Conservation (phyloP, 64 coral and sea anemone species). For the Actinia tenebrosa region DNA sequence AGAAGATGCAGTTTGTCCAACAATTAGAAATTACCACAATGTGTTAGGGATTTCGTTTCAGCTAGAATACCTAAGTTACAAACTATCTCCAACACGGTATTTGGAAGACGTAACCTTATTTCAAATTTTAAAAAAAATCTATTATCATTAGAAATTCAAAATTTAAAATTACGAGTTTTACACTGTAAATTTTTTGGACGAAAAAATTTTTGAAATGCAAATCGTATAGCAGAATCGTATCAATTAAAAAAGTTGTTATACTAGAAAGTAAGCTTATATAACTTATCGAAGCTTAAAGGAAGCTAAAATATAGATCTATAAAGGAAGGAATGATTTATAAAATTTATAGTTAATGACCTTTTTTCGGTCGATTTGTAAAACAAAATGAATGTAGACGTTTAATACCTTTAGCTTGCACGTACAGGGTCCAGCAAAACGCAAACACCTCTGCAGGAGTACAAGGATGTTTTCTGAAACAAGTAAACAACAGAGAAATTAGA, state of each 20-base stretch:
- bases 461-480: constrained; percentile 71
- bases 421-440: constrained; percentile 96
- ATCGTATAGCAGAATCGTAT: too few relatives aligned
- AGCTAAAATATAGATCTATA: too few relatives aligned
- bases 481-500: constrained; percentile 48
- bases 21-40: neutral
- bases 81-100: neutral
- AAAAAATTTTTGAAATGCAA: too few relatives aligned
- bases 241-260: too few relatives aligned
- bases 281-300: too few relatives aligned
- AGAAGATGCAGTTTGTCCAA: too few relatives aligned
- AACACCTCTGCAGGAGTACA: constrained; percentile 85
- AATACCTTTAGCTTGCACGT: constrained; percentile 93
- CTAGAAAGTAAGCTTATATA: too few relatives aligned
- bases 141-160: neutral
- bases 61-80: neutral
- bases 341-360: constrained; percentile 6
- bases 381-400: neutral
- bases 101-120: neutral
- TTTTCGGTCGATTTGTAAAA: neutral
- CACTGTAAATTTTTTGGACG: too few relatives aligned
- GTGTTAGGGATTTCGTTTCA: too few relatives aligned
- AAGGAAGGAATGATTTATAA: neutral
- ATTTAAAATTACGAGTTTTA: too few relatives aligned
- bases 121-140: neutral